Base-by-base conservation (phyloP, 1,140 invertebrate genomes). In the Neocloeon triangulifer region DNA sequence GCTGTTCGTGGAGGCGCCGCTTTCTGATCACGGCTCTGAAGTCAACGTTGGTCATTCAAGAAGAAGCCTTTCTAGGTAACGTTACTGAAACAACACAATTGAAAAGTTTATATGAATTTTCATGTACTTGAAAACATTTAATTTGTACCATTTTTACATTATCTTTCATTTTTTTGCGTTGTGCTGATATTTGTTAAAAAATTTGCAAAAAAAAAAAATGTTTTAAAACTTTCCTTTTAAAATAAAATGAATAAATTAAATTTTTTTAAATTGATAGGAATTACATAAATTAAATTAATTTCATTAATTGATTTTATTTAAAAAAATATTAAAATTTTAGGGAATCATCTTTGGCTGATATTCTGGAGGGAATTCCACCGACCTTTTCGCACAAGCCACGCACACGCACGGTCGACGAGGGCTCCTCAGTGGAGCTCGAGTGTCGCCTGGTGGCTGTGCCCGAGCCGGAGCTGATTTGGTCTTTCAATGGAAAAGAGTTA, bases 361-460 rank as follows among this genome's bases (percentile, higher is more conserved):
- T 88, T 32, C 53, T 88, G 26, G 82, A 92, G 60, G 82, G 82
- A 23, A 84, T 89, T 46, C 81, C 80, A 28, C 84, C 84, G 19
- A 86, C 80, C n/a, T 91, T 91, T 51, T 79, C 80, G 5, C 69
- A 73, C 27, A 77, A 81, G 49, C 79, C 82, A 1, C 77, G 79
- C 49, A 69, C 75, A 1, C 73, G 77, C 51, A 79, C 71, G 43
- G 76, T 81, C 1, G 64, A 79, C 39, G 77, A 85, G 55, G 69
- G 68, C 16, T 64, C 73, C 1, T 65, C 79, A 44, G 72, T 86
- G 17, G 72, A 73, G 28, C 49, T 89, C 13, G 80, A 88, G 50
- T 80, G 78, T 44, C 63, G 79, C 39, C 55, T 91, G 17, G 79
- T 85, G 9, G 84, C 81, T 8, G 73, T 88, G 39, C 84, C 84